Base-by-base conservation (phyloP, 1,140 invertebrate species). In the Drosophila sucinea region DNA sequence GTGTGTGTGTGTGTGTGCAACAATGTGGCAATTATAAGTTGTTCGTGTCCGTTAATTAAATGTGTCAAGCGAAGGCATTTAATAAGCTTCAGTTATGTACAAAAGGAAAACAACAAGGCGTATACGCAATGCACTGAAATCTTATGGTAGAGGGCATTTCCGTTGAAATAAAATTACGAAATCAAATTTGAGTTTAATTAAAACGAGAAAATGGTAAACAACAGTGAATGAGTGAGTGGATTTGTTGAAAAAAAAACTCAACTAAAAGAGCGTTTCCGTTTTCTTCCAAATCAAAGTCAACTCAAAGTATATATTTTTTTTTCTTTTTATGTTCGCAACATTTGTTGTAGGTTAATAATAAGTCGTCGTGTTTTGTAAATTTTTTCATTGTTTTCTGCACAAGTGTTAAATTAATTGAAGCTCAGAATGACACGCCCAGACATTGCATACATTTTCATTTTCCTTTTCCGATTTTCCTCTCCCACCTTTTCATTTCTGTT, bases 21-120 rank as follows among this genome's bases (percentile, higher is more conserved):
- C 38, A 44, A 54, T 77, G 67, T 70, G 69, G 71, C 79, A 86
- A 87, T 86, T 86, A 86, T 86, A 87, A 87, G 83, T 83, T 83
- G 76, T 72, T 83, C 84, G 83, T 89, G 84, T 89, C 83, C 89
- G 83, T 87, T 87, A 87, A 87, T 87, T 87, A 87, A 87, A 87
- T 87, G 84, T 89, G 84, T 87, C 83, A 86, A 74, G 84, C 74
- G 76, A 80, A 73, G 83, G 80, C 83, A 89, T 87, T 87, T 89
- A 87, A 87, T 77, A 83, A 82, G 84, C 84, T 77, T 85, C 83
- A 81, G 75, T 70, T 86, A 86, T 73, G 86, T 85, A 86, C 79
- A 85, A 85, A 85, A 67, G 68, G 33, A 86, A 67, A 67, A 23
- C 65, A 64, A 72, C 72, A 82, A 65, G 79, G 63, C 79, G 67